These are phyloP conservation scores for Nautilus pompilius DNA, from an alignment of 1,140 invertebrate genomes.

Conservation along the genomic window DNA sequence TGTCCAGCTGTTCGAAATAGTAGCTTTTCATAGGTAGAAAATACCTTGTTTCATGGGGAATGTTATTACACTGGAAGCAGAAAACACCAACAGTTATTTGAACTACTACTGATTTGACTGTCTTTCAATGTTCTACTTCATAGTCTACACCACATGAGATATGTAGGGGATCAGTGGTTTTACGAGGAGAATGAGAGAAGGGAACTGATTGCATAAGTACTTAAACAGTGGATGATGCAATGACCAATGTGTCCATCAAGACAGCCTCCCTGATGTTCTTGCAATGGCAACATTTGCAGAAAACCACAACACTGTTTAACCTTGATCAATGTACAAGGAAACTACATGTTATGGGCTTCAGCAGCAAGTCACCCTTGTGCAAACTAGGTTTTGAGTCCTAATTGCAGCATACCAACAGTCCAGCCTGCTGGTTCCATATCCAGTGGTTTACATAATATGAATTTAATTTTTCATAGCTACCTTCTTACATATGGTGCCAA, in stretches of 20 bases:
- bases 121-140: constrained; percentile 6
- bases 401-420: too few species aligned
- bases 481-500: too few species aligned
- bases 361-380: too few species aligned
- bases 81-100: constrained; percentile 12
- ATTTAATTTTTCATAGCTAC: too few species aligned
- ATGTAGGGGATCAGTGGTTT: neutral
- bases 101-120: neutral
- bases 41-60: constrained; percentile 57
- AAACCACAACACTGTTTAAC: too few species aligned
- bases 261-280: too few species aligned
- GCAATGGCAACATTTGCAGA: too few species aligned
- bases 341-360: too few species aligned
- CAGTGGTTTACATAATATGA: too few species aligned
- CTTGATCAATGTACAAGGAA: too few species aligned
- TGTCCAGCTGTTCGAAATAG: constrained; percentile 60
- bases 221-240: neutral
- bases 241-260: neutral
- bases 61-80: constrained; percentile 58
- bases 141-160: neutral
- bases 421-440: too few species aligned
- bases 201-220: neutral
- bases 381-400: too few species aligned
- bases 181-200: neutral
- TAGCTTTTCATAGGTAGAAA: constrained; percentile 59